Evolutionary conservation across 2,888 invertebrate genomes (phyloP).

Genomic region (Hoplodrina ambigua): DNA sequence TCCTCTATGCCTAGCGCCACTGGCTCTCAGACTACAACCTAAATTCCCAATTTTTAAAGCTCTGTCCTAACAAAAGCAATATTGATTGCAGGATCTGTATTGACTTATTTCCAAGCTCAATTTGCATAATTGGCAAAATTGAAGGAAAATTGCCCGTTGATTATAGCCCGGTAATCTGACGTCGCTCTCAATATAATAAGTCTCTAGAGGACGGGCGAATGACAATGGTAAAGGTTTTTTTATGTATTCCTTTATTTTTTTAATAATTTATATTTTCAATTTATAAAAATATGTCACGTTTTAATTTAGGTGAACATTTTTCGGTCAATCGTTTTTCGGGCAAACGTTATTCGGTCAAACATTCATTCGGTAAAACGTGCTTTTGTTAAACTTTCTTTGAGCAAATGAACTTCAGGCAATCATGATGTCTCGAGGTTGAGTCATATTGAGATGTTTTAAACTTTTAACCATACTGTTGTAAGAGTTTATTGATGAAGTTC

Average conservation of each 20-base stretch:
- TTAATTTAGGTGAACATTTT: background rate
- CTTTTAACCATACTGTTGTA: too few species aligned
- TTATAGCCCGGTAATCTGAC: slow-evolving; percentile 23
- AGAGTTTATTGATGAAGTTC: too few species aligned
- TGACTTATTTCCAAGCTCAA: slow-evolving; percentile 9
- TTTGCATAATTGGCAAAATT: slow-evolving; percentile 52
- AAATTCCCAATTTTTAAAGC: background rate
- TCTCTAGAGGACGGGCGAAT: slow-evolving; percentile 16
- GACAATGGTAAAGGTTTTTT: background rate
- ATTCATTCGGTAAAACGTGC: too few species aligned
- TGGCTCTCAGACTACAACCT: too few species aligned
- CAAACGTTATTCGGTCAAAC: too few species aligned
- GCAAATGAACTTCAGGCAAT: background rate
- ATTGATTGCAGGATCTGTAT: slow-evolving; percentile 1
- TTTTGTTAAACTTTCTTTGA: too few species aligned
- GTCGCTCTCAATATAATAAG: slow-evolving; percentile 1
- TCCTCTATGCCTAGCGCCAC: too few species aligned
- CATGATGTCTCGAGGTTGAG: background rate
- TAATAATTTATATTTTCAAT: background rate
- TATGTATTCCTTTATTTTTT: too few species aligned
- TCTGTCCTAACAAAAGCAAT: background rate
- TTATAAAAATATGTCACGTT: background rate
- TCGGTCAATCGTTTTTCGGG: too few species aligned
- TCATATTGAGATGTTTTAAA: too few species aligned
- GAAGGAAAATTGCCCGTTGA: slow-evolving; percentile 29